Base-by-base conservation (phyloP, 2,888 invertebrate genomes). In the Caenorhabditis imperialis region DNA sequence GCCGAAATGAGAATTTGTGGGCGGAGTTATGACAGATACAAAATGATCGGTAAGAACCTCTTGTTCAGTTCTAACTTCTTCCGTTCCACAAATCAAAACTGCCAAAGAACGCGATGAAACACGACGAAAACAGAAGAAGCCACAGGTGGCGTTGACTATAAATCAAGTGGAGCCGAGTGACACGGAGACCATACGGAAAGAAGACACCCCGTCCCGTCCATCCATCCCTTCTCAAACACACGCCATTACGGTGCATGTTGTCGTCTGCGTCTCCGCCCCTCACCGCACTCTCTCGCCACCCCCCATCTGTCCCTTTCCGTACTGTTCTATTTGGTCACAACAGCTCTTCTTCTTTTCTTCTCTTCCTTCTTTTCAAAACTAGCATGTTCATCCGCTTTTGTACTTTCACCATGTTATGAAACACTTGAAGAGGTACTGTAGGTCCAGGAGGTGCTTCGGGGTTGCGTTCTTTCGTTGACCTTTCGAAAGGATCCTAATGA, bases 221-320 rank as follows among this genome's bases (percentile, higher is more conserved):
- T 38, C 47, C 47, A 20, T 20, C 27, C 47, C 38, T 23, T n/a
- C 12, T 37, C 20, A 37, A 37, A 50, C 50, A 33, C 51, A 37
- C 63, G 40, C 65, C 60, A 60, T 65, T 67, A 54, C 60, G 60
- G 67, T 67, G 30, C 51, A 23, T 12, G 33, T 57, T 33, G 37
- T 22, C 40, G 14, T 65, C 73, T 50, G 33, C 40, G 35, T 50
- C 50, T 65, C 63, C 22, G 20, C 33, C 5, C 25, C n/a, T 53
- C 22, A n/a, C n/a, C 40, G 6, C 40, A 16, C 40, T 60, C 44
- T 60, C 60, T 60, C 35, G 51, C 58, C 25, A 55, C 37, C 42
- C 22, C 53, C 27, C 48, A 48, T n/a, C 57, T 40, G 50, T 16
- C 25, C 42, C 50, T 42, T n/a, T n/a, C 42, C 63, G 45, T 45